phyloP scores from a whole-genome alignment of 92 coral and sea anemone genomes.

The Muricea muricata region DNA sequence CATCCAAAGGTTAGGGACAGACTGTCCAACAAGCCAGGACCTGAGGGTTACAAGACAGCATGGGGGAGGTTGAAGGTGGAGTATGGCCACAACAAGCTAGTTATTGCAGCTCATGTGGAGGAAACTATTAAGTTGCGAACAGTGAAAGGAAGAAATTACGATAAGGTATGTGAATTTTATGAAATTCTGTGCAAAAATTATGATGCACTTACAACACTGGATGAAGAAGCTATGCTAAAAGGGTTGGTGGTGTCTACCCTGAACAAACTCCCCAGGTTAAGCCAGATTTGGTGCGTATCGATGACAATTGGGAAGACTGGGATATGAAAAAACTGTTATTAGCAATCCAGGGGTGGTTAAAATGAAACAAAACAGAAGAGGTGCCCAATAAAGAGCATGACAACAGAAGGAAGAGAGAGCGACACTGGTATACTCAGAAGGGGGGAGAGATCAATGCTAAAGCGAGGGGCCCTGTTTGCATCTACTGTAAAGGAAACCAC shows the following conservation, averaged over 20 bases:
- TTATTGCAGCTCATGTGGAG: conserved; percentile 20
- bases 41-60: background rate
- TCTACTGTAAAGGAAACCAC: background rate
- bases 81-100: conserved; percentile 8
- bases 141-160: background rate
- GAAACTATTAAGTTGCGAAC: conserved; percentile 1
- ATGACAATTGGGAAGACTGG: conserved; percentile 28
- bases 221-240: conserved; percentile 1
- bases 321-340: background rate
- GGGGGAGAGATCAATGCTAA: conserved; percentile 17
- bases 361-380: background rate
- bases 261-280: conserved; percentile 11
- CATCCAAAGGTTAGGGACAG: background rate
- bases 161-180: conserved; percentile 19
- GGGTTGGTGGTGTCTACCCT: conserved; percentile 15
- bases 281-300: conserved; percentile 2
- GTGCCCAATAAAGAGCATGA: background rate
- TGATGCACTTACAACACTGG: background rate
- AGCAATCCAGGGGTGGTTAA: conserved; percentile 15
- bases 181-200: background rate
- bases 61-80: conserved; percentile 2
- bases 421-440: conserved; percentile 25
- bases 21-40: conserved; percentile 4
- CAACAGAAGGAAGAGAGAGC: conserved; percentile 37
- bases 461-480: background rate